Base-by-base conservation (phyloP, 2,888 invertebrate genomes). In the Barypeithes pellucidus region DNA sequence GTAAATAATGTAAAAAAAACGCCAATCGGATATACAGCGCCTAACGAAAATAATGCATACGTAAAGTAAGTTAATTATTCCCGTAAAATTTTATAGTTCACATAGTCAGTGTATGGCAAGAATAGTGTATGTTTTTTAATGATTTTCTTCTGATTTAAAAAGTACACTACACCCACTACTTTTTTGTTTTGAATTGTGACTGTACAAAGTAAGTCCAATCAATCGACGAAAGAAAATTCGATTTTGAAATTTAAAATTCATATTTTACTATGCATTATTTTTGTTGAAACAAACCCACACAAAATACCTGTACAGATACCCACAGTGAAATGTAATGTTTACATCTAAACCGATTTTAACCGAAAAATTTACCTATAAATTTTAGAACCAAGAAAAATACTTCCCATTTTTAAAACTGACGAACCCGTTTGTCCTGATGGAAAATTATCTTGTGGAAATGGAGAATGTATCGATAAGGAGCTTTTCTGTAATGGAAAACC, bases 401-500 rank as follows among this genome's bases (percentile, higher is more conserved):
- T 95, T 83, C 97, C 97, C 59, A 93, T 94, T 82, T 87, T 97
- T 83, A 95, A 95, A 87, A 97, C 97, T 67, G 97, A 97, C 86
- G 96, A 96, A 85, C 97, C 97, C 63, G 91, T 96, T 80, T 97
- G 97, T 81, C 93, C 95, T 14, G 95, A 94, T 82, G 95, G 95
- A 69, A 95, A 96, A 88, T 87, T 97, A 73, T 93, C 95, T 72
- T 97, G 97, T 85, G 97, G 97, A 76, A 94, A 94, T 86, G 95
- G 95, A 77, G 96, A 97, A 85, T 97, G 97, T 87, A 90, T 97
- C 73, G 95, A 96, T 80, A 95, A 94, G 86, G 94, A 94, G 83
- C 88, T 97, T 68, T 97, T 97, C 90, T 97, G 97, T 87, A 96
- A 97, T 84, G 96, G 95, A 82, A 95, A 95, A 86, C 91, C 93